Evolutionary conservation across 2,888 invertebrate species (phyloP), one percentile per base, ranked within the genome.

Genomic region (Orchesellides sinensis): DNA sequence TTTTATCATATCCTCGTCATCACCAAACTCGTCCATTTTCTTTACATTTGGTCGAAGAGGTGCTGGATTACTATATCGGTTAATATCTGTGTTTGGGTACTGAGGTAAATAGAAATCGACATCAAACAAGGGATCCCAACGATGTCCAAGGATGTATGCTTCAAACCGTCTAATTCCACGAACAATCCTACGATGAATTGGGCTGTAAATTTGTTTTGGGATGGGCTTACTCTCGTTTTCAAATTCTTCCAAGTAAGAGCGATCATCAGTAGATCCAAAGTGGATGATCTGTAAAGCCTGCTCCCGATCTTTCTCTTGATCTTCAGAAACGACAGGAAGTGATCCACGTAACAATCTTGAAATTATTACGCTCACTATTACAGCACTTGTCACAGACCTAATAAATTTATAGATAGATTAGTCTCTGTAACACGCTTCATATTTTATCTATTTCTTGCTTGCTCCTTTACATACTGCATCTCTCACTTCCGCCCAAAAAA

Each of bases 381-480:
- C 80, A 3, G 84, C 80, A 83, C 83, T 83, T 54, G 52, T 45
- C 23, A 83, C 84, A n/a, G 83, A 77, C 29, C 83, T 83, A 23
- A 14, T 65, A 52, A 21, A 35, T 23, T 23, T 17, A 29, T 2
- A 69, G 40, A 8, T 40, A 8, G n/a, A 40, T 40, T 6, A 32
- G 32, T 32, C n/a, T n/a, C n/a, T n/a, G n/a, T n/a, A n/a, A n/a
- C n/a, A n/a, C n/a, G n/a, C n/a, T n/a, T n/a, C n/a, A n/a, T n/a
- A 32, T 32, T 40, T 40, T n/a, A 40, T 40, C 14, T 40, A 40
- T 63, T 52, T 29, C 23, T 68, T 29, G 29, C 49, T 65, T 49
- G 49, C 29, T 68, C n/a, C n/a, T n/a, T n/a, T n/a, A 27, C 21
- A 29, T 25, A 27, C 4, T 59, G 4, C 40, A 40, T 40, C 14